Conservation (phyloP, 2,113 vertebrate genomes). For the Scophthalmus maximus region DNA sequence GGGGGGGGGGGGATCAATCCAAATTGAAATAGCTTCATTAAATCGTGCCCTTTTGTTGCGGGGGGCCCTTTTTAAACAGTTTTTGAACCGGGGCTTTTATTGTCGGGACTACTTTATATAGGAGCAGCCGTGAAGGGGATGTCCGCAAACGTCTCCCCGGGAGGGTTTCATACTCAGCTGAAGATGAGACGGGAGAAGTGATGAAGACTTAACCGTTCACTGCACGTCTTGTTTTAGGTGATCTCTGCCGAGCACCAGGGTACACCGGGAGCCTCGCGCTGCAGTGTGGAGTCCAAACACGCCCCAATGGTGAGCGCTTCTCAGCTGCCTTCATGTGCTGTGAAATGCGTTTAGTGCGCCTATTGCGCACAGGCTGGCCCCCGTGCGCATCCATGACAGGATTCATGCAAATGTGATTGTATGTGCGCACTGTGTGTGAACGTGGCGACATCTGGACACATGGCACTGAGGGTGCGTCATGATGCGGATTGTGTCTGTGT, state of each 20-base stretch:
- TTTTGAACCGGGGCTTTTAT: constrained; percentile 82
- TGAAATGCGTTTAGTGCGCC: not conserved
- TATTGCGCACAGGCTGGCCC: not conserved
- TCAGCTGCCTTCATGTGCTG: not conserved
- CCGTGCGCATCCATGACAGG: not conserved
- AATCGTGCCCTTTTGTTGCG: constrained; percentile 91
- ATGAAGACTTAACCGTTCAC: constrained; percentile 71
- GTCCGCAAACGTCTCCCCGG: constrained; percentile 75
- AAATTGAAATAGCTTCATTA: constrained; percentile 97
- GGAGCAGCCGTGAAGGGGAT: constrained; percentile 30
- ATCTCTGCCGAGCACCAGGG: constrained; percentile 88
- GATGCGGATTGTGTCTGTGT: not conserved
- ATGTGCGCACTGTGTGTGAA: not conserved
- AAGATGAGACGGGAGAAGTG: constrained; percentile 69
- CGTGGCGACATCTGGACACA: not conserved
- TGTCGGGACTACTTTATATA: constrained; percentile 90
- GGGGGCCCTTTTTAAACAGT: constrained; percentile 88
- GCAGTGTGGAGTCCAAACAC: constrained; percentile 85
- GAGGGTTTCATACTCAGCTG: constrained; percentile 59
- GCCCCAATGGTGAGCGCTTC: constrained; percentile 89
- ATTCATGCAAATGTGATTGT: not conserved
- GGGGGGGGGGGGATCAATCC: constrained; percentile 89
- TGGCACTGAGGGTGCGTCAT: no score
- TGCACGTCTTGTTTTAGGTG: constrained; percentile 87
- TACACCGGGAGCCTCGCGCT: constrained; percentile 87